These are phyloP conservation scores for Arenaria interpres DNA, from an alignment of 2,113 vertebrate genomes.

Conservation along the genomic window DNA sequence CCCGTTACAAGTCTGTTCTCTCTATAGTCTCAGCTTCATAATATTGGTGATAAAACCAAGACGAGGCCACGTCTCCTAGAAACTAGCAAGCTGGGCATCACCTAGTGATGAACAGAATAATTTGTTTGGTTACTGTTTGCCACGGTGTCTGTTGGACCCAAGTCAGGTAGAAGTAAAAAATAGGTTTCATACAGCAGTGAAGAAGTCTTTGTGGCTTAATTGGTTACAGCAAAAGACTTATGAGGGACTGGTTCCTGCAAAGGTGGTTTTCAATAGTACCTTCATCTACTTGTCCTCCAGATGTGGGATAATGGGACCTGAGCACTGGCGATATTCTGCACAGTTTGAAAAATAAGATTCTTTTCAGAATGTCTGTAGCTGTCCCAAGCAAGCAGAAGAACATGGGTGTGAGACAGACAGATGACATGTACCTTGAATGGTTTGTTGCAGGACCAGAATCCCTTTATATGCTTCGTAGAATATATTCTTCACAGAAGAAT, in stretches of 20 bases:
- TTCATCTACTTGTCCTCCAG: background rate
- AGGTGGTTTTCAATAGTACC: background rate
- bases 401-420: rapidly evolving
- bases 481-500: background rate
- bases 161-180: background rate
- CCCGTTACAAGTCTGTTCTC: background rate
- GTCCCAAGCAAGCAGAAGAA: background rate
- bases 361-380: background rate
- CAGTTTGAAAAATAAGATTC: background rate
- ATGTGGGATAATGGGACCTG: background rate
- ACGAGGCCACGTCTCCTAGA: background rate
- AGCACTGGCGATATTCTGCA: background rate
- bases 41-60: background rate
- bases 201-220: background rate
- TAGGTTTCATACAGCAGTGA: background rate
- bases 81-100: background rate
- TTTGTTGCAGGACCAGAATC: background rate
- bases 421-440: background rate
- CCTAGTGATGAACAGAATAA: background rate
- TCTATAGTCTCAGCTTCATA: background rate
- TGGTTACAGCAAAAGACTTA: background rate
- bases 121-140: background rate
- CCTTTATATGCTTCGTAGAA: background rate
- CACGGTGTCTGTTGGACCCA: background rate
- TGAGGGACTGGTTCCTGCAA: background rate